phyloP scores from a whole-genome alignment of 1,140 invertebrate genomes.

The Drosophila santomea region DNA sequence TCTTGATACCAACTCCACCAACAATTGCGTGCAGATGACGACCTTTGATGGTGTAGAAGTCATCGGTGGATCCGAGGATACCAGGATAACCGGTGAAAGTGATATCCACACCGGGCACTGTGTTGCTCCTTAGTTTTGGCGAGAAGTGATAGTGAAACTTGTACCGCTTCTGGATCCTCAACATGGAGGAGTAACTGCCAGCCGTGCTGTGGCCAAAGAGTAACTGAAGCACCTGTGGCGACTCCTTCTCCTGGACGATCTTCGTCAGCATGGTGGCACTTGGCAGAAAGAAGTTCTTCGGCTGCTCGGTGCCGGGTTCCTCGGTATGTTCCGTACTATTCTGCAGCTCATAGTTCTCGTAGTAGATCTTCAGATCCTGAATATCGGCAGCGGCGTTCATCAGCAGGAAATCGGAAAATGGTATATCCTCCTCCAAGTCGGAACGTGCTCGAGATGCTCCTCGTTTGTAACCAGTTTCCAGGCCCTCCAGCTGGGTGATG shows the following conservation, averaged over 20 bases:
- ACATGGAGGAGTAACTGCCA: slow-evolving; percentile 92
- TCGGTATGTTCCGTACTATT: slow-evolving; percentile 41
- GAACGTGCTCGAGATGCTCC: slow-evolving; percentile 88
- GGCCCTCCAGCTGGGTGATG: slow-evolving; percentile 89
- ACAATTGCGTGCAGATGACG: slow-evolving; percentile 86
- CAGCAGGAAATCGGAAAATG: slow-evolving; percentile 89
- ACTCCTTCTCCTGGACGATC: slow-evolving; percentile 57
- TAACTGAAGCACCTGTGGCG: slow-evolving; percentile 72
- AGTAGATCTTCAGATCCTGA: slow-evolving; percentile 86
- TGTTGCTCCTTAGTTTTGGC: slow-evolving; percentile 86
- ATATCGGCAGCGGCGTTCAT: slow-evolving; percentile 92
- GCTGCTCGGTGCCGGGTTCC: slow-evolving; percentile 20
- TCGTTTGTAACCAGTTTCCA: slow-evolving; percentile 89
- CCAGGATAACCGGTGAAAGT: slow-evolving; percentile 96
- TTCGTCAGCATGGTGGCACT: slow-evolving; percentile 80
- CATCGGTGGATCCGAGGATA: slow-evolving; percentile 93
- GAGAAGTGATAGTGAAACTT: slow-evolving; percentile 91
- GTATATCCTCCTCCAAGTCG: slow-evolving; percentile 86
- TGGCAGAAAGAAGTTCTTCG: slow-evolving; percentile 77
- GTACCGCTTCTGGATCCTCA: slow-evolving; percentile 95
- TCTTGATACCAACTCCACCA: slow-evolving; percentile 86
- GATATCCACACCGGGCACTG: slow-evolving; percentile 89
- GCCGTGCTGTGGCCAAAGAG: slow-evolving; percentile 86
- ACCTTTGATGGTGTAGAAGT: slow-evolving; percentile 90
- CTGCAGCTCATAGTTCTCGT: slow-evolving; percentile 75